Conservation (phyloP, 2,113 vertebrate genomes). For the Alethe castanea region DNA sequence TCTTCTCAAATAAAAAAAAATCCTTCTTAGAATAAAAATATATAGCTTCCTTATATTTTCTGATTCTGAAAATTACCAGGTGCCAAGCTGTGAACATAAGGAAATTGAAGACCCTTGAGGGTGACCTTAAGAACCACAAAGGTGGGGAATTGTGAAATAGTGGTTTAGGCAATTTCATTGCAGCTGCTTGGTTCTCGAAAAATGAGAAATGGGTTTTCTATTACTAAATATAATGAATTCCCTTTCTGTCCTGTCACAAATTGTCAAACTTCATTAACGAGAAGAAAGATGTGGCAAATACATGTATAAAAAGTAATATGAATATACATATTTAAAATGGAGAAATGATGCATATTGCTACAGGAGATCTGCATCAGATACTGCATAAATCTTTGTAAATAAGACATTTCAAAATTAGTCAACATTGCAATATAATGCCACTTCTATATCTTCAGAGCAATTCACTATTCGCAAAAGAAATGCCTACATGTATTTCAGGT, state of each 20-base stretch:
- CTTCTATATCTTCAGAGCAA: background rate
- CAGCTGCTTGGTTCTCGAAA: conserved; percentile 58
- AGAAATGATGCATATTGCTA: background rate
- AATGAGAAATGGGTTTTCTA: conserved; percentile 80
- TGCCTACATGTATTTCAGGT: background rate
- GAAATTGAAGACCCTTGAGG: conserved; percentile 75
- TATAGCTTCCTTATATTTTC: conserved; percentile 63
- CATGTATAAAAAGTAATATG: background rate
- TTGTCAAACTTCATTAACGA: conserved; percentile 80
- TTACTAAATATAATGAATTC: conserved; percentile 84
- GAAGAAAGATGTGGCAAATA: conserved; percentile 45
- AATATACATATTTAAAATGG: background rate
- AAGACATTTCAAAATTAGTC: background rate
- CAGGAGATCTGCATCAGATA: background rate
- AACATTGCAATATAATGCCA: background rate
- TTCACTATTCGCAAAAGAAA: background rate
- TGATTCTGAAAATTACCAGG: conserved; percentile 73
- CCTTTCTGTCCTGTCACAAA: conserved; percentile 75
- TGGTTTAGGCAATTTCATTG: conserved; percentile 74
- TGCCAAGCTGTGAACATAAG: conserved; percentile 67
- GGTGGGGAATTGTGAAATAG: conserved; percentile 64
- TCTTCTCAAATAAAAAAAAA: conserved; percentile 72
- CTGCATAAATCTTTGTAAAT: background rate
- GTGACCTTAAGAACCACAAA: conserved; percentile 71
- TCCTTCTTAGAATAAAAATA: conserved; percentile 65